A percentile compares a stretch with the other conserved stretches of the same genome.
These are phyloP conservation scores for Laticauda colubrina DNA, from an alignment of 2,113 vertebrate genomes.

Conservation along the genomic window DNA sequence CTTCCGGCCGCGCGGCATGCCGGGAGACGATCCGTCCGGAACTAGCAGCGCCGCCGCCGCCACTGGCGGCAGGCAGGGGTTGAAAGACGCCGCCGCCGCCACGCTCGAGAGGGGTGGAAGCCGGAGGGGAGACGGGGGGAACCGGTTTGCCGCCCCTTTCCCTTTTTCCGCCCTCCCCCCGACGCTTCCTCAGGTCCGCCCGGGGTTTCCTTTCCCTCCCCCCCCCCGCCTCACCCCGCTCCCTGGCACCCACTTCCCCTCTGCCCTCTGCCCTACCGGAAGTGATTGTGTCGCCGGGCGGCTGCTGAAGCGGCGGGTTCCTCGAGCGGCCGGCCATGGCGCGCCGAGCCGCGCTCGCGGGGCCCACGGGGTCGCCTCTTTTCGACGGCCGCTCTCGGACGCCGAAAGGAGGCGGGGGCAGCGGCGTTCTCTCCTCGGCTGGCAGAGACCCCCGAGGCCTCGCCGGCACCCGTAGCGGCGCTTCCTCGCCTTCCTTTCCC, in stretches of 20 bases:
- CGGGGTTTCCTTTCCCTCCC: neutral
- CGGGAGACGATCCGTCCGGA: constrained; percentile 50
- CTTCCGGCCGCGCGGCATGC: constrained; percentile 60
- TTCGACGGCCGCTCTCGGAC: neutral
- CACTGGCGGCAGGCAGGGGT: neutral
- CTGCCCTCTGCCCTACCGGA: constrained; percentile 37
- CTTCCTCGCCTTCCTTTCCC: neutral
- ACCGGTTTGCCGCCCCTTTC: neutral
- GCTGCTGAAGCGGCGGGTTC: neutral
- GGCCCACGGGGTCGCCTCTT: neutral
- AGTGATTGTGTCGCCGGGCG: constrained; percentile 15
- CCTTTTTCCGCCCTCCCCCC: accelerated
- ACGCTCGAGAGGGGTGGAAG: neutral
- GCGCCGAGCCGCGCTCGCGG: neutral
- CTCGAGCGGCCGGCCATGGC: neutral
- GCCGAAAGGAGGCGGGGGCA: neutral
- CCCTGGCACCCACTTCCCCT: neutral
- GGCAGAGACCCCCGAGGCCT: neutral
- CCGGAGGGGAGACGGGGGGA: no score
- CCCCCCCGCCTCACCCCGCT: no score
- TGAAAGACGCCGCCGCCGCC: neutral
- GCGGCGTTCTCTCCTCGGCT: neutral
- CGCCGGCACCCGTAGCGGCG: neutral
- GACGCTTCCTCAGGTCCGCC: accelerated
- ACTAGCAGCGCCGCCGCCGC: neutral